Percentiles rank a stretch among this genome's conserved stretches.
These are phyloP conservation scores for Ischnus inquisitorius DNA, from an alignment of 2,888 invertebrate species.

Conservation along the genomic window DNA sequence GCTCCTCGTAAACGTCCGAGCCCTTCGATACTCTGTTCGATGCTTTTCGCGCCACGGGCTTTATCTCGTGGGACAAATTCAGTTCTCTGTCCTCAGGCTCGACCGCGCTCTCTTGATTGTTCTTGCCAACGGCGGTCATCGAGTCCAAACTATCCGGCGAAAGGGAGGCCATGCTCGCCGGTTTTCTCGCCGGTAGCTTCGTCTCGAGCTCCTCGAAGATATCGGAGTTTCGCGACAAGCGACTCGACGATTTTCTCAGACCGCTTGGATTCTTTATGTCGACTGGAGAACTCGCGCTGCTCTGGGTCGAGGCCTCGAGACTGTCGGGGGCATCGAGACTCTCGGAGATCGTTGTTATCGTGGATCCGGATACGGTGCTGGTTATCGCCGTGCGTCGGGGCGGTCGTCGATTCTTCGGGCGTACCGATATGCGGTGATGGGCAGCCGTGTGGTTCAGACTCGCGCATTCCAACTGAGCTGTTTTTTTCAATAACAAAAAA, in stretches of 20 bases:
- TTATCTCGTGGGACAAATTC: slow-evolving; percentile 67
- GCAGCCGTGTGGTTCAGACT: slow-evolving; percentile 83
- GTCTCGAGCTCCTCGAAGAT: slow-evolving; percentile 82
- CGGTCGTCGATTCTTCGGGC: slow-evolving; percentile 83
- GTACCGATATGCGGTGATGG: slow-evolving; percentile 82
- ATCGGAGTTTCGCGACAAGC: slow-evolving; percentile 80
- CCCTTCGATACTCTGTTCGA: slow-evolving; percentile 77
- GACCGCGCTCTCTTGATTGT: slow-evolving; percentile 38
- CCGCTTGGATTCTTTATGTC: slow-evolving; percentile 69
- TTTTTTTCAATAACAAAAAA: background rate
- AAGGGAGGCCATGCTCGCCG: slow-evolving; percentile 76
- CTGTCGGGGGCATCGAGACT: slow-evolving; percentile 77
- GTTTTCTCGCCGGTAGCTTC: slow-evolving; percentile 74
- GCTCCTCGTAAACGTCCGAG: slow-evolving; percentile 80
- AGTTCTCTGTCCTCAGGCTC: slow-evolving; percentile 69
- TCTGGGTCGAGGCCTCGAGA: slow-evolving; percentile 71
- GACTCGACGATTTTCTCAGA: slow-evolving; percentile 80
- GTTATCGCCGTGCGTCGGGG: slow-evolving; percentile 77
- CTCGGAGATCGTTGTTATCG: slow-evolving; percentile 77
- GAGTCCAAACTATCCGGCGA: slow-evolving; percentile 83
- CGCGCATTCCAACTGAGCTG: slow-evolving; percentile 80
- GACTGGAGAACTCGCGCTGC: slow-evolving; percentile 72
- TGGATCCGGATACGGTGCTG: slow-evolving; percentile 66
- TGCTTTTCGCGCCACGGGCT: slow-evolving; percentile 72
- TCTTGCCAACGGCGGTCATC: slow-evolving; percentile 67